Evolutionary conservation across 2,797 vertebrate species (phyloP), one percentile per base, ranked within the genome.

Genomic region (Sebastes trivittatus): DNA sequence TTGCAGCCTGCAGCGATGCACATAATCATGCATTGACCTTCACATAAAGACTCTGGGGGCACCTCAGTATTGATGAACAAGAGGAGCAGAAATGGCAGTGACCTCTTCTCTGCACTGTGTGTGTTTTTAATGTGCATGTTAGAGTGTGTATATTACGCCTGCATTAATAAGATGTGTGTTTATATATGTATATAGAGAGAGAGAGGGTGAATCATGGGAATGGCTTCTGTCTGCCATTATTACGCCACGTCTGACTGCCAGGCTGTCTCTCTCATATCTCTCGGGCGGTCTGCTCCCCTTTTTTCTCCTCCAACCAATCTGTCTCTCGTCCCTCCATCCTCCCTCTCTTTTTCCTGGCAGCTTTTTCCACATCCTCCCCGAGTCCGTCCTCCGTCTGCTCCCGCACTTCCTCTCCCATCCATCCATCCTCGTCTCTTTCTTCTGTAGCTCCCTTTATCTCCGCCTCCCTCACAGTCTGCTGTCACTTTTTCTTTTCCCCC

Each of bases 21-120:
- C 84, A 78, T 92, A 77, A 90, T 83, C 84, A 85, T 80, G 86
- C 84, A 20, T 27, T 88, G 93, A 94, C 92, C 91, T 92, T 93
- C 88, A 86, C 38, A 80, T 90, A 85, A 84, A 88, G 88, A 90
- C 86, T 91, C 83, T 36, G 61, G 85, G 72, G 91, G 77, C 71
- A 80, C 80, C 83, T 89, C 54, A 22, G 72, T 84, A 72, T 89
- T 89, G 83, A 89, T 86, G 80, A 91, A 80, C 80, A 83, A 60
- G 75, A 60, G 65, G n/a, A 63, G 62, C 69, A 56, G 77, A 83
- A 88, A 71, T 71, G 78, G 83, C 76, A 63, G 23, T 85, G 90
- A 89, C 89, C 89, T 85, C 88, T 55, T 74, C 70, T 70, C 56
- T 34, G 23, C 82, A 16, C 38, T 30, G 54, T 67, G 64, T 81